Conservation (phyloP, 2,888 invertebrate species). For the Chouioia cunea region DNA sequence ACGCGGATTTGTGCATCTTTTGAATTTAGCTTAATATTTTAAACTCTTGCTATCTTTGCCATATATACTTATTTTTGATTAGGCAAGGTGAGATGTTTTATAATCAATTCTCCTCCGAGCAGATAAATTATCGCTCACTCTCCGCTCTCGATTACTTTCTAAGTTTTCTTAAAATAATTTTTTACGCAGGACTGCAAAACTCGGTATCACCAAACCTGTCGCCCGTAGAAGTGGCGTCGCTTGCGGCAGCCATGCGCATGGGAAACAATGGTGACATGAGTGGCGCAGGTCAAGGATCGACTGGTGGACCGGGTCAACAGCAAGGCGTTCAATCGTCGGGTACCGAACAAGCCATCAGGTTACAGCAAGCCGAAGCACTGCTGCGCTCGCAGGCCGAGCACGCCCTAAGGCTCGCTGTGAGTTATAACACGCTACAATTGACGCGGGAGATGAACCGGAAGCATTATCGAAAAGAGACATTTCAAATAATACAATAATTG, state of each 20-base stretch:
- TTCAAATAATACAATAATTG: not conserved
- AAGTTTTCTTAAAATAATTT: not conserved
- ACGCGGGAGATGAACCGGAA: no score
- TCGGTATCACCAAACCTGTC: slow-evolving; percentile 67
- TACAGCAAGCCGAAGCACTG: slow-evolving; percentile 83
- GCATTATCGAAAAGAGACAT: no score
- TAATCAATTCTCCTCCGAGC: not conserved
- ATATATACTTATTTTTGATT: slow-evolving; percentile 22
- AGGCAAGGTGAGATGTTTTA: slow-evolving; percentile 6
- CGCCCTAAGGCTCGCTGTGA: slow-evolving; percentile 82
- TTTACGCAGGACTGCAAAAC: slow-evolving; percentile 63
- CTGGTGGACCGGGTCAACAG: slow-evolving; percentile 59
- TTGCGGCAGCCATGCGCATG: slow-evolving; percentile 68
- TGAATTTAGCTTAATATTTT: slow-evolving; percentile 34
- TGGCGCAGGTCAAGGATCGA: slow-evolving; percentile 63
- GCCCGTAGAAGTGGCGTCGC: slow-evolving; percentile 65
- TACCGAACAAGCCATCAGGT: slow-evolving; percentile 73
- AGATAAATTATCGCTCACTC: slow-evolving; percentile 23
- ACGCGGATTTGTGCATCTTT: slow-evolving; percentile 5
- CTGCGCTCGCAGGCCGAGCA: slow-evolving; percentile 89
- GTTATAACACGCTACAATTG: slow-evolving; percentile 22
- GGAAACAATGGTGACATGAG: slow-evolving; percentile 69
- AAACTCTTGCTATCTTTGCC: slow-evolving; percentile 1
- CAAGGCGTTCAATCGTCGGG: slow-evolving; percentile 64
- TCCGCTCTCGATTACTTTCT: no score